These are phyloP conservation scores for Apteryx owenii DNA, from an alignment of 2,113 vertebrate genomes.

Conservation along the genomic window DNA sequence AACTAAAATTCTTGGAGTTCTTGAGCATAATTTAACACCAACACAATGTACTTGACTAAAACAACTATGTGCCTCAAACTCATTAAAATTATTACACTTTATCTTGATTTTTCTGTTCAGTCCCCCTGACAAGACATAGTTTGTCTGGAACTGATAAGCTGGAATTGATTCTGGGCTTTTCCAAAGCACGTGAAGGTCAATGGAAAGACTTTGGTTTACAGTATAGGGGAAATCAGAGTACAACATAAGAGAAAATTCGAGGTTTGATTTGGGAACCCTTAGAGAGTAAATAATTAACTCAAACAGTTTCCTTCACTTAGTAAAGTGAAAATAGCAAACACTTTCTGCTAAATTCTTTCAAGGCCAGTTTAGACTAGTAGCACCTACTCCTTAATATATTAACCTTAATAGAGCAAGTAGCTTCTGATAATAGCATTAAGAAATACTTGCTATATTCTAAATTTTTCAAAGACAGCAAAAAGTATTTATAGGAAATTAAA, in stretches of 20 bases:
- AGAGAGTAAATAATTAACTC: background rate
- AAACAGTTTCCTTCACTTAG: background rate
- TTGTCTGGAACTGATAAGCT: background rate
- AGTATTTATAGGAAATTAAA: background rate
- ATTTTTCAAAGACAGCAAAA: no score
- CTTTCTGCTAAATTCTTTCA: background rate
- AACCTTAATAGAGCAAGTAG: rapidly evolving
- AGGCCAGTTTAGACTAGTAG: background rate
- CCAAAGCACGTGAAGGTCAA: background rate
- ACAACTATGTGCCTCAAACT: background rate
- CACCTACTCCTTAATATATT: background rate
- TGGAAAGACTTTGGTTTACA: background rate
- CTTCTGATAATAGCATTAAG: background rate
- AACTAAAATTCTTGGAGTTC: background rate
- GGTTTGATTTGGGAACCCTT: background rate
- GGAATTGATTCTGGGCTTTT: background rate
- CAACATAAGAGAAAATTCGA: background rate
- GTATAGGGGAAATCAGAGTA: background rate
- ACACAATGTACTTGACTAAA: background rate
- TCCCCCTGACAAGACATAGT: rapidly evolving
- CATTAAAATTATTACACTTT: background rate
- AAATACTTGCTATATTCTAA: background rate
- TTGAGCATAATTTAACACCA: background rate
- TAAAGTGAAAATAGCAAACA: background rate
- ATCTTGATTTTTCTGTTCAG: background rate